A percentile compares a stretch with the other conserved stretches of the same genome.
Evolutionary conservation across 2,797 vertebrate species (phyloP).

Genomic region (Helostoma temminkii): DNA sequence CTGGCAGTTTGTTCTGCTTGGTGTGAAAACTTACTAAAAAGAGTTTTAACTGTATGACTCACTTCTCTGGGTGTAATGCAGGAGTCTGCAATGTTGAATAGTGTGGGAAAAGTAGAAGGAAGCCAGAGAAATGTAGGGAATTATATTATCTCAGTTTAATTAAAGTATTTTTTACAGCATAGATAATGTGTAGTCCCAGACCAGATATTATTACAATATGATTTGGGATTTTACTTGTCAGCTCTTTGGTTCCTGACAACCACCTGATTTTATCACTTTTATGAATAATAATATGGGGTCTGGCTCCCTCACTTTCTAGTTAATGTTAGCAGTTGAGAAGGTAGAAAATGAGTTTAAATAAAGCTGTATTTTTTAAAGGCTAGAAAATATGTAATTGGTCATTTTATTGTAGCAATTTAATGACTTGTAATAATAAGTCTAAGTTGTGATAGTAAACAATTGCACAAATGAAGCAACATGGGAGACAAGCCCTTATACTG

Average conservation of each 20-base stretch:
- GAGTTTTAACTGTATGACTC: conserved; percentile 24
- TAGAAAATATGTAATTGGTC: too few species aligned
- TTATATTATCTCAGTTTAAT: background rate
- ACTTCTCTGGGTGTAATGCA: conserved; percentile 18
- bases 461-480: too few species aligned
- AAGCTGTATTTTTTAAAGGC: too few species aligned
- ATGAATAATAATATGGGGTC: background rate
- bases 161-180: too few species aligned
- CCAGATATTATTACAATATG: background rate
- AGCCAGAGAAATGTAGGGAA: background rate
- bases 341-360: too few species aligned
- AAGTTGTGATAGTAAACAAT: too few species aligned
- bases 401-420: too few species aligned
- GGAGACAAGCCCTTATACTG: too few species aligned
- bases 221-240: background rate
- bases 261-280: too few species aligned
- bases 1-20: conserved; percentile 15
- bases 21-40: conserved; percentile 16
- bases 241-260: background rate
- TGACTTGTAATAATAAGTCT: background rate
- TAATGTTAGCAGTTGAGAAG: too few species aligned
- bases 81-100: conserved; percentile 7
- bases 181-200: background rate
- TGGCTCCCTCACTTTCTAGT: too few species aligned
- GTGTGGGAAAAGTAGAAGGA: background rate